Evolutionary conservation across 1,140 invertebrate species (phyloP).

Genomic region (Steinernema feltiae): DNA sequence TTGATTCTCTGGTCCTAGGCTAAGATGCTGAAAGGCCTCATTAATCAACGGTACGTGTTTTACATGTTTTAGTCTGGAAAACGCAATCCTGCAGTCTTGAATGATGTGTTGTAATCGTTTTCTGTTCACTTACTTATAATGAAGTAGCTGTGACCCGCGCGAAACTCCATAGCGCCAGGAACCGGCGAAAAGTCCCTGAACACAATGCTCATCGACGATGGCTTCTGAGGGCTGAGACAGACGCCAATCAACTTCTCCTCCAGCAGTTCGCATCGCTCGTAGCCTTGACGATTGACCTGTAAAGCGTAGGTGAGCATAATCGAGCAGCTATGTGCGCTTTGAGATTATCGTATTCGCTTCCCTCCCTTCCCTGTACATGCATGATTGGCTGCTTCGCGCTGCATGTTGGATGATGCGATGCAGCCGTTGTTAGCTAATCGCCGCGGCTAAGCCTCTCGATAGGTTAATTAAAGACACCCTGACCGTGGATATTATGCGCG

Average conservation of each 20-base stretch:
- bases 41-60: too few relatives aligned
- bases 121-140: not conserved
- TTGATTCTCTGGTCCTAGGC: too few relatives aligned
- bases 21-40: too few relatives aligned
- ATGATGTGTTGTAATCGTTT: not conserved
- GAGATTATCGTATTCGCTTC: not conserved
- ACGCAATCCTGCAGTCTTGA: too few relatives aligned
- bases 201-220: not conserved
- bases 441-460: constrained; percentile 14
- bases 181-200: not conserved
- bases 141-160: not conserved
- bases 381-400: not conserved
- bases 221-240: not conserved
- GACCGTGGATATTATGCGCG: constrained; percentile 2
- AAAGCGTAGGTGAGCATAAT: too few relatives aligned
- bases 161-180: not conserved
- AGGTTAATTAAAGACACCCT: constrained; percentile 15
- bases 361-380: not conserved
- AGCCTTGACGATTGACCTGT: not conserved
- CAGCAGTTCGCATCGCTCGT: not conserved
- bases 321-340: not conserved
- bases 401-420: not conserved
- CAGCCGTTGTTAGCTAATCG: constrained; percentile 13
- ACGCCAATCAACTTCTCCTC: not conserved
- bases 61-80: too few relatives aligned